phyloP scores from a whole-genome alignment of 2,797 vertebrate genomes.

The Eospalax fontanierii region DNA sequence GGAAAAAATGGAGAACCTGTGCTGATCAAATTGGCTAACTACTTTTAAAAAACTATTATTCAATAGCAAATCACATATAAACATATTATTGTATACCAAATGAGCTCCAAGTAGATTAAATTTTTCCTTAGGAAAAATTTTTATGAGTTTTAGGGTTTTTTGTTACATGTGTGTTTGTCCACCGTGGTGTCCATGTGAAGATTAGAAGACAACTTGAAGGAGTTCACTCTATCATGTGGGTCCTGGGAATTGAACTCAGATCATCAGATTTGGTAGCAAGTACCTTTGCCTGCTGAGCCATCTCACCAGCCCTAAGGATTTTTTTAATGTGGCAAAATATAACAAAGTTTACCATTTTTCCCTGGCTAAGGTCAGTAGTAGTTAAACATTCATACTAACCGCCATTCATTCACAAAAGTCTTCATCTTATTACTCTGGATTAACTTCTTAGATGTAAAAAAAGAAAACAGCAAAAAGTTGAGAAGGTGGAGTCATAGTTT shows the following conservation, averaged over 20 bases:
- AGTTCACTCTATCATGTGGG: background rate
- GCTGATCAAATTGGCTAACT: conserved; percentile 21
- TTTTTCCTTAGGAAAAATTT: background rate
- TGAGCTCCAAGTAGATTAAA: conserved; percentile 38
- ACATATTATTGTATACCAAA: background rate
- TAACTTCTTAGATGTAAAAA: conserved; percentile 61
- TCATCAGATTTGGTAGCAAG: background rate
- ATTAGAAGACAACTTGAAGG: background rate
- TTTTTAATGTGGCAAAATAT: background rate
- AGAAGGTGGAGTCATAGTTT: conserved; percentile 35
- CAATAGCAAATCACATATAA: background rate
- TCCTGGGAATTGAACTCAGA: background rate
- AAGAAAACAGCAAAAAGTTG: background rate
- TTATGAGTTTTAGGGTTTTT: background rate
- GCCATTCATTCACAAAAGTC: background rate
- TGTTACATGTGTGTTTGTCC: too few relatives aligned
- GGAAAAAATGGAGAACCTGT: background rate
- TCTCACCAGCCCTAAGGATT: background rate
- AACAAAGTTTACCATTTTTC: too few relatives aligned
- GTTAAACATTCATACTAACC: background rate
- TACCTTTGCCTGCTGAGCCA: background rate
- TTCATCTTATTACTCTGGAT: background rate
- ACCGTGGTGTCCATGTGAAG: background rate
- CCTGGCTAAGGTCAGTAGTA: background rate
- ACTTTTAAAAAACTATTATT: background rate